Percentiles rank a stretch among this genome's conserved stretches.
Evolutionary conservation across 2,113 vertebrate genomes (phyloP).

Genomic region (Tringa solitaria): DNA sequence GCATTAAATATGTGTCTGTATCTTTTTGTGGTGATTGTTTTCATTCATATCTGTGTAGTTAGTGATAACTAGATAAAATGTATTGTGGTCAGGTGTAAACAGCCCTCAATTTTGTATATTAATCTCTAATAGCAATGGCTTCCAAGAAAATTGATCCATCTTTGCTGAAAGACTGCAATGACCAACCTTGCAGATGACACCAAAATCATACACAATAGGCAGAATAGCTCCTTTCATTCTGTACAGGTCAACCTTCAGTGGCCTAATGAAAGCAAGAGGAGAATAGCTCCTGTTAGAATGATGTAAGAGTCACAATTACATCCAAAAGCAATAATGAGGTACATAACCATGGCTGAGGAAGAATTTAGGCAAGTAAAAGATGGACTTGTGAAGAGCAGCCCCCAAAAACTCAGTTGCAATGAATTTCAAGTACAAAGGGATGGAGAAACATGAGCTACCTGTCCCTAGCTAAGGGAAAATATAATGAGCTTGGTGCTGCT

Average conservation of each 20-base stretch:
- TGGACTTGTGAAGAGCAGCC: background rate
- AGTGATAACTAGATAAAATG: background rate
- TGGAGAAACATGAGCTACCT: background rate
- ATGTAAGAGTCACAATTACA: background rate
- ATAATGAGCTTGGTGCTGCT: background rate
- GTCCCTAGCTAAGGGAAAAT: background rate
- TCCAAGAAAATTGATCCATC: background rate
- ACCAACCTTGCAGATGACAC: background rate
- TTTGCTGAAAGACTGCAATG: background rate
- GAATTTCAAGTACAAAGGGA: background rate
- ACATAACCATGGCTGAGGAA: background rate
- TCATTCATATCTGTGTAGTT: background rate
- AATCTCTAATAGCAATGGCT: background rate
- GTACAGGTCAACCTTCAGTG: background rate
- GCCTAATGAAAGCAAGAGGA: background rate
- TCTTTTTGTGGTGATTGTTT: background rate
- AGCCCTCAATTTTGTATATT: background rate
- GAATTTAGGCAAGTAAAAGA: background rate
- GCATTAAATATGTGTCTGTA: background rate
- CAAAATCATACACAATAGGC: background rate
- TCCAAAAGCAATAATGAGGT: background rate
- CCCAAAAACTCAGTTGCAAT: background rate
- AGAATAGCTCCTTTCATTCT: background rate
- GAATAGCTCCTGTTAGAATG: background rate
- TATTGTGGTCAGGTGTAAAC: background rate